Conservation (phyloP, 2,797 vertebrate genomes). For the Vireo griseus region DNA sequence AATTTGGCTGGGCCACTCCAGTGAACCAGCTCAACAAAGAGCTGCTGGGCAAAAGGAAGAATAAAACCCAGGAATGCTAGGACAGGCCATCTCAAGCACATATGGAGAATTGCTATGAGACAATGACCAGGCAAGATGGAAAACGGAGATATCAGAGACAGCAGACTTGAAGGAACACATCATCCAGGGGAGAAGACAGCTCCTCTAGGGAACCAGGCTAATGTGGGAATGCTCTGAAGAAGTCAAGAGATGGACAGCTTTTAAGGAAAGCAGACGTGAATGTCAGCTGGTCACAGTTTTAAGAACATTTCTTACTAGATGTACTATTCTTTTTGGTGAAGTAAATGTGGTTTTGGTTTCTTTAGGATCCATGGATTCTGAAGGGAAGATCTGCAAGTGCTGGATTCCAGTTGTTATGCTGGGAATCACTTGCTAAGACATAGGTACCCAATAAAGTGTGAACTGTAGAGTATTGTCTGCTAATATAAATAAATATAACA, state of each 20-base stretch:
- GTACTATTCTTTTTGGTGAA: neutral
- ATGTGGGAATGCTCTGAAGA: neutral
- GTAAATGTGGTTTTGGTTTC: neutral
- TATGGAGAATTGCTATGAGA: neutral
- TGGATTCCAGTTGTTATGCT: neutral
- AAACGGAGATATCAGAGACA: neutral
- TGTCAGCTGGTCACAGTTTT: neutral
- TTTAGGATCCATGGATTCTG: neutral
- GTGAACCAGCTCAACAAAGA: neutral
- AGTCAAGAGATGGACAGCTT: neutral
- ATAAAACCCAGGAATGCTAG: neutral
- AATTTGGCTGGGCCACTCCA: neutral
- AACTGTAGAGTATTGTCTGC: neutral
- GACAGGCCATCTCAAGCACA: neutral
- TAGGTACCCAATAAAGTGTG: neutral
- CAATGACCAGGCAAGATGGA: neutral
- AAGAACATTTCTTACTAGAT: neutral
- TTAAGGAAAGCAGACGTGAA: neutral
- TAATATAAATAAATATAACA: neutral
- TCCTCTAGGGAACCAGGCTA: neutral
- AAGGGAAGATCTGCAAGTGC: neutral
- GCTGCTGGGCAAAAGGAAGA: neutral
- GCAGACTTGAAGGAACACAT: neutral
- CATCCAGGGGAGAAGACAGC: neutral
- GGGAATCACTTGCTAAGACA: neutral